Conservation (phyloP, 2,113 vertebrate species). For the Nicator chloris region DNA sequence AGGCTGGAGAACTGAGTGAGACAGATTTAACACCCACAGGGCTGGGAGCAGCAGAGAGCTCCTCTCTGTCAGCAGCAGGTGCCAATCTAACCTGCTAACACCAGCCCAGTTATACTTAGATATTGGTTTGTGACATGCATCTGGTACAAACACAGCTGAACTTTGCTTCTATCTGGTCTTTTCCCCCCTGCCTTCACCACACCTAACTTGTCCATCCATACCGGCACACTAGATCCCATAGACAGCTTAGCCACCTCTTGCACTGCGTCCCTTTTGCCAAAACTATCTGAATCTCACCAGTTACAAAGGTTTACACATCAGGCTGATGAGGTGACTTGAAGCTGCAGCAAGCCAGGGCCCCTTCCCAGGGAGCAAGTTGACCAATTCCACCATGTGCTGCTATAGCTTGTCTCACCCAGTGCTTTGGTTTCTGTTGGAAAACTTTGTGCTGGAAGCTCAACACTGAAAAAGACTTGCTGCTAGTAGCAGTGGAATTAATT, state of each 20-base stretch:
- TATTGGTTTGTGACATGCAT: not conserved
- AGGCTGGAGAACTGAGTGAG: not conserved
- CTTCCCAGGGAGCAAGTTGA: not conserved
- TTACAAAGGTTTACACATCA: not conserved
- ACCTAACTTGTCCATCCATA: not conserved
- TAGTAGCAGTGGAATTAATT: not conserved
- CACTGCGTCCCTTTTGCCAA: not conserved
- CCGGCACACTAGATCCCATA: not conserved
- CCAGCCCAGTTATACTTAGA: not conserved
- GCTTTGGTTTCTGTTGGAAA: not conserved
- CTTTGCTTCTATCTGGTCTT: not conserved
- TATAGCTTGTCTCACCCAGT: not conserved
- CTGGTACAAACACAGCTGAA: not conserved
- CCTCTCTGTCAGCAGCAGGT: not conserved
- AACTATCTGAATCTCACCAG: accelerated
- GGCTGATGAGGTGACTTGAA: not conserved
- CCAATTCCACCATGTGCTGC: not conserved
- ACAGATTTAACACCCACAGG: not conserved
- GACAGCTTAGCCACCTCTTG: not conserved
- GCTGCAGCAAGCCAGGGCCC: not conserved
- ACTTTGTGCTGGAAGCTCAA: not conserved
- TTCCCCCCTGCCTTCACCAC: accelerated
- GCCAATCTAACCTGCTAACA: not conserved
- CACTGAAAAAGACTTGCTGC: not conserved
- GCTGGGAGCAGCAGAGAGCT: not conserved